Evolutionary conservation across 1,140 invertebrate species (phyloP).

Genomic region (Ephestia elutella): DNA sequence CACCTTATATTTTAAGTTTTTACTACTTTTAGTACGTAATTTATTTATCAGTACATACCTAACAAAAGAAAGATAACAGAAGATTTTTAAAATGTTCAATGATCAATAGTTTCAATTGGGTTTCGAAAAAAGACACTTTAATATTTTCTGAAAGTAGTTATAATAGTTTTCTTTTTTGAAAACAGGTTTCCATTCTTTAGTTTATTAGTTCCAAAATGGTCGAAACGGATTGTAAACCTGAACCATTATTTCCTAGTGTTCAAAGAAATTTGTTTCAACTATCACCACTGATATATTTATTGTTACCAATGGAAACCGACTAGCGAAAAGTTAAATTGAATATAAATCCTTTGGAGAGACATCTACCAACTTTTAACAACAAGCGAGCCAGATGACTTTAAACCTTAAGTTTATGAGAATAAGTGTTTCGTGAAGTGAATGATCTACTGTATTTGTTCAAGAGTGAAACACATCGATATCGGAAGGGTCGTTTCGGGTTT

Average conservation of each 20-base stretch:
- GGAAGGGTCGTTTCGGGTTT: not conserved
- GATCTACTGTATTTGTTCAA: not conserved
- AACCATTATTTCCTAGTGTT: not conserved
- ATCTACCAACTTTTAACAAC: constrained; percentile 6
- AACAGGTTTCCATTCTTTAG: too few species aligned
- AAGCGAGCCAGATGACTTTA: constrained; percentile 1
- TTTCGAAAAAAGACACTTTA: too few species aligned
- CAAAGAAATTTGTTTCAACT: not conserved
- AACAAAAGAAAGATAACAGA: too few species aligned
- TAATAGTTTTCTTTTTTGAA: too few species aligned
- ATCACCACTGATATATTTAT: constrained; percentile 19
- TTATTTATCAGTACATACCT: too few species aligned
- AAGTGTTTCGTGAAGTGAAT: not conserved
- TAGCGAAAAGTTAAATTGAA: constrained; percentile 37
- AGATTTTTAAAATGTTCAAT: too few species aligned
- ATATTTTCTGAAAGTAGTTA: too few species aligned
- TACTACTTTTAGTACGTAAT: too few species aligned
- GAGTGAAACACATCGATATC: not conserved
- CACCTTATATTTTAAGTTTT: too few species aligned
- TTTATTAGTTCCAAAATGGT: too few species aligned
- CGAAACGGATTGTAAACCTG: too few species aligned
- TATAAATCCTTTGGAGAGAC: constrained; percentile 28
- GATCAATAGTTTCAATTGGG: too few species aligned
- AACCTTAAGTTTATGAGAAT: constrained; percentile 8
- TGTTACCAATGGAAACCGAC: constrained; percentile 27